Percentiles rank a stretch among this genome's conserved stretches.
Evolutionary conservation across 2,797 vertebrate genomes (phyloP).

Genomic region (Arremon aurantiirostris): DNA sequence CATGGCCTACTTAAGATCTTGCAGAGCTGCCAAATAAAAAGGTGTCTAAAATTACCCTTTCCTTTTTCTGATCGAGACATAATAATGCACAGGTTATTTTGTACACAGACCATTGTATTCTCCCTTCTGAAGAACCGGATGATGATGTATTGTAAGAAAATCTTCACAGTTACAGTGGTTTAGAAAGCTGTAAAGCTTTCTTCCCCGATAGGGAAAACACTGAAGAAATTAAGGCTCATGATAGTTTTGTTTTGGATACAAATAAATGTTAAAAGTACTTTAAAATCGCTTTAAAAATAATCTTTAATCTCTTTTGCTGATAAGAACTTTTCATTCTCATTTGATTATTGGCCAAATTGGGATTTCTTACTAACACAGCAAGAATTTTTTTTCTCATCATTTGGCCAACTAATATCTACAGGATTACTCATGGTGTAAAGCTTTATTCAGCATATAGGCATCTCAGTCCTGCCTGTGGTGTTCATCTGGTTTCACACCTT

Average conservation of each 20-base stretch:
- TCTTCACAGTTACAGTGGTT: background rate
- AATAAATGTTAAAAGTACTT: slow-evolving; percentile 14
- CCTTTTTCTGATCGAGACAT: slow-evolving; percentile 66
- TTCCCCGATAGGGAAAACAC: slow-evolving; percentile 31
- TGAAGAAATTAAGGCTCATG: background rate
- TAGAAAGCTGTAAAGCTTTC: slow-evolving; percentile 33
- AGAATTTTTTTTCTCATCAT: background rate
- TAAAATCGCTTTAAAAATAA: background rate
- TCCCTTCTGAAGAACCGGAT: slow-evolving; percentile 38
- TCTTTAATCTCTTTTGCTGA: slow-evolving; percentile 44
- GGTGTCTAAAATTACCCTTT: slow-evolving; percentile 74
- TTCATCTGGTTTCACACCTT: background rate
- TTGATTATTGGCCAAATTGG: slow-evolving; percentile 16
- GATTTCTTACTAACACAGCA: background rate
- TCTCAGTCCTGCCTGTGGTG: background rate
- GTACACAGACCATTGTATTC: slow-evolving; percentile 50
- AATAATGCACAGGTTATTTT: slow-evolving; percentile 53
- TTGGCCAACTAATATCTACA: background rate
- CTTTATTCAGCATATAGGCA: background rate
- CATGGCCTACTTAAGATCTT: slow-evolving; percentile 65
- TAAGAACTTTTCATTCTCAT: slow-evolving; percentile 24
- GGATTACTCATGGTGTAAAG: background rate
- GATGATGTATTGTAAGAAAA: slow-evolving; percentile 32
- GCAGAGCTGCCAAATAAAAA: slow-evolving; percentile 73
- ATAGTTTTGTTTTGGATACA: slow-evolving; percentile 42